Percentiles rank a stretch among this genome's conserved stretches.
Conservation (phyloP, 2,888 invertebrate species). For the Ennomos erosarius region DNA sequence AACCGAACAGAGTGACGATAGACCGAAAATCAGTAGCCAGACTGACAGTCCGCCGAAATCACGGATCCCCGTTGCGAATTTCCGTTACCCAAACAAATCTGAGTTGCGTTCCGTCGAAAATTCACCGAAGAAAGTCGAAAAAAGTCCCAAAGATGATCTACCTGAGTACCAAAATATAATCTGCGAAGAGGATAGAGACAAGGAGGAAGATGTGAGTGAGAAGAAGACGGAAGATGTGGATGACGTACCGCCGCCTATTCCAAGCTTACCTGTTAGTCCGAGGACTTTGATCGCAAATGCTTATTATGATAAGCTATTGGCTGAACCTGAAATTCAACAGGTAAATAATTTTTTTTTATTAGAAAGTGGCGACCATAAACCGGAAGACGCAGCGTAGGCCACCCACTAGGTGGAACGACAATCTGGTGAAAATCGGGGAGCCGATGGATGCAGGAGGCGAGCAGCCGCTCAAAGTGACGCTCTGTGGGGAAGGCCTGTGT, state of each 20-base stretch:
- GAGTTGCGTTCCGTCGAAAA: constrained; percentile 68
- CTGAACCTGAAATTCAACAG: constrained; percentile 92
- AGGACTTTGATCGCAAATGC: constrained; percentile 87
- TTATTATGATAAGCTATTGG: constrained; percentile 90
- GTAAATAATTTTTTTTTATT: constrained; percentile 32
- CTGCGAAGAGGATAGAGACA: constrained; percentile 29
- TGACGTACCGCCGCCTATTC: constrained; percentile 77
- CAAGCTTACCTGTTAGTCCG: constrained; percentile 79
- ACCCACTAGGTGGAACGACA: no score
- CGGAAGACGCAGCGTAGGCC: no score
- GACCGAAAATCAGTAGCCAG: constrained; percentile 32
- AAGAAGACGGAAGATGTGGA: constrained; percentile 54
- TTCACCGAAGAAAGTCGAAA: constrained; percentile 65
- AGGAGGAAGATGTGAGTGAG: constrained; percentile 1
- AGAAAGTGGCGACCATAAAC: no score
- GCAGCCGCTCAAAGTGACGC: no score
- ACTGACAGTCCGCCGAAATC: constrained; percentile 65
- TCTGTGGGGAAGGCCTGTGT: no score
- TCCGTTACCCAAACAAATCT: constrained; percentile 76
- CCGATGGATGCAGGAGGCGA: no score
- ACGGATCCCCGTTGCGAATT: constrained; percentile 78
- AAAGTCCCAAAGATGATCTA: constrained; percentile 51
- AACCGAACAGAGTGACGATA: constrained; percentile 62
- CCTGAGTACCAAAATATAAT: constrained; percentile 77
- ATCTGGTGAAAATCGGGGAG: no score